Evolutionary conservation across 2,888 invertebrate genomes (phyloP), one percentile per base, ranked within the genome.

Genomic region (Eugnorisma glareosa): DNA sequence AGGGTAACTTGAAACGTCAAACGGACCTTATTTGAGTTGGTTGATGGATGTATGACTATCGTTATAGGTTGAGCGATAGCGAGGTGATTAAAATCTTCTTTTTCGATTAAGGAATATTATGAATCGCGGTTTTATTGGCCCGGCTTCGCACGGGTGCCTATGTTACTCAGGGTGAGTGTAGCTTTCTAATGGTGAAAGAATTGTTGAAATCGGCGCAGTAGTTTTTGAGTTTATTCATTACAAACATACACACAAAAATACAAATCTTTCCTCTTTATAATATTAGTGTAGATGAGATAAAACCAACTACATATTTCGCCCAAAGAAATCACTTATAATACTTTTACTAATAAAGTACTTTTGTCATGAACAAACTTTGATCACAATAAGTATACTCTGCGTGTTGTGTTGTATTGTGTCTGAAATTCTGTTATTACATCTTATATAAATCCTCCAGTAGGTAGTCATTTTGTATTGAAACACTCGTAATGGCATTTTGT

Each of bases 21-120:
- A 84, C 85, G 77, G 57, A 21, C 21, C 51, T 66, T 85, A 87
- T 88, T 88, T 88, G 88, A 75, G 69, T 76, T 75, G 21, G 57
- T 35, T 88, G 79, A 85, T 85, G 73, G 75, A 0, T 64, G n/a
- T 64, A 24, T 64, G n/a, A 43, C 35, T 35, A 63, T 40, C n/a
- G 64, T 64, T 70, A 57, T 43, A 11, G 48, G 40, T n/a, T 68
- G 43, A 40, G 28, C 4, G 43, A 67, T 80, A 45, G 43, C 35
- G 35, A 2, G n/a, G 24, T 54, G 77, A 79, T 77, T 67, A 45
- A 13, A 37, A 61, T 67, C 28, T 83, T 79, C 40, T n/a, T 54
- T 75, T 31, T 31, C 31, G 40, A 74, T 63, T 35, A 6, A 8
- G 59, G 28, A n/a, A 35, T 43, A 31, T 31, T 40, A 5, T 69